A percentile compares a stretch with the other conserved stretches of the same genome.
Evolutionary conservation across 2,113 vertebrate genomes (phyloP).

Genomic region (Pygathrix nemaeus): DNA sequence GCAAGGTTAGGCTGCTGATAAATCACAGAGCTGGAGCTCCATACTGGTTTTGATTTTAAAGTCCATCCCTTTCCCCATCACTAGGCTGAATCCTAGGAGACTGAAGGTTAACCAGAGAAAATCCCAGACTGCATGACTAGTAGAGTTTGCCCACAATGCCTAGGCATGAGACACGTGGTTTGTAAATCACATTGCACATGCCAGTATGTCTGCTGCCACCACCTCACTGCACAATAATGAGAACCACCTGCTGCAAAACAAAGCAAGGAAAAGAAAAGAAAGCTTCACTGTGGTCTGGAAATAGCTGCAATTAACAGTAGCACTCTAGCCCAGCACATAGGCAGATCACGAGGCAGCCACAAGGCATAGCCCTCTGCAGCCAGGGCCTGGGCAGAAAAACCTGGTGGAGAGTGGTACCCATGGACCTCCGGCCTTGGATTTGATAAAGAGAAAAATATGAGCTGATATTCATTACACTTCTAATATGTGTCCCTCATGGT

Average conservation of each 20-base stretch:
- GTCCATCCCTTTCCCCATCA: not conserved
- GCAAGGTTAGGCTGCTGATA: not conserved
- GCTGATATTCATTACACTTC: not conserved
- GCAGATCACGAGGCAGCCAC: not conserved
- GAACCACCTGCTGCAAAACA: conserved; percentile 75
- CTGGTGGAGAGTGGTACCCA: not conserved
- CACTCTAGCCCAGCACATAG: conserved; percentile 43
- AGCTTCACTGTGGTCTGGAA: conserved; percentile 19
- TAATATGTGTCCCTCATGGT: not conserved
- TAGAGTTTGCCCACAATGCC: not conserved
- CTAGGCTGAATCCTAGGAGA: not conserved
- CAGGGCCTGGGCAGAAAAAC: not conserved
- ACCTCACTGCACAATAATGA: not conserved
- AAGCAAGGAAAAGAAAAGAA: conserved; percentile 51
- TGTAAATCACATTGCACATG: not conserved
- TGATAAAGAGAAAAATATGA: not conserved
- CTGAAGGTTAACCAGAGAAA: not conserved
- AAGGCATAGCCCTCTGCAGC: not conserved
- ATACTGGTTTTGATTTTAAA: not conserved
- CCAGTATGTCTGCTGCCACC: not conserved
- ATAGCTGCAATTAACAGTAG: conserved; percentile 68
- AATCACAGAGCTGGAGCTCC: not conserved
- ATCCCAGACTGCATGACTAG: not conserved
- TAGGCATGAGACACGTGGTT: not conserved
- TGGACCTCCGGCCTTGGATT: not conserved